phyloP scores from a whole-genome alignment of 2,888 invertebrate species.

The Pseudeuparius sepicola region DNA sequence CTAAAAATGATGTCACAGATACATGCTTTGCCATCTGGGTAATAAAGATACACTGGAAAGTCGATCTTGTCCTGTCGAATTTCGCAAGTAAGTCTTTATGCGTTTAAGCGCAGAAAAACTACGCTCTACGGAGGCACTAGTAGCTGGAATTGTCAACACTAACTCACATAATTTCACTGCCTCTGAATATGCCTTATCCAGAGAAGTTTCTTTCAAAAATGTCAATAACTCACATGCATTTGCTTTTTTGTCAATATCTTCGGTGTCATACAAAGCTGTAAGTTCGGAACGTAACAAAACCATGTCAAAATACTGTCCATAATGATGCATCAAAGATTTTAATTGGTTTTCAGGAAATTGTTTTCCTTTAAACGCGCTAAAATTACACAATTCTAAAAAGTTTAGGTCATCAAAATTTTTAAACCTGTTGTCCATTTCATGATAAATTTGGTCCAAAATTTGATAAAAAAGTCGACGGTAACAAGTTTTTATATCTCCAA shows the following conservation, averaged over 20 bases:
- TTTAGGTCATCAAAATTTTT: constrained; percentile 10
- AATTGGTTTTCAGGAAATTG: constrained; percentile 10
- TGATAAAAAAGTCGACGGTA: constrained; percentile 6
- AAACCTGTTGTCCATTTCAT: constrained; percentile 11
- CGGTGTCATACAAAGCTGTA: constrained; percentile 9
- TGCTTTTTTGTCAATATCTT: constrained; percentile 4
- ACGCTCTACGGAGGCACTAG: constrained; percentile 7
- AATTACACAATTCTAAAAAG: constrained; percentile 16
- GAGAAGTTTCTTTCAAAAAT: constrained; percentile 7
- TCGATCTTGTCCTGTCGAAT: constrained; percentile 6
- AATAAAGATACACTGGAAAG: neutral
- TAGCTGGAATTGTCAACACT: constrained; percentile 15
- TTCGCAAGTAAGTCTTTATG: constrained; percentile 10
- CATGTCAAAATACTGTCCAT: constrained; percentile 11
- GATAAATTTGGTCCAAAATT: constrained; percentile 11
- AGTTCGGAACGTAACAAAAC: constrained; percentile 11
- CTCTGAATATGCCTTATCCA: constrained; percentile 8
- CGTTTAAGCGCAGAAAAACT: constrained; percentile 13
- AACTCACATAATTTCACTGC: constrained; percentile 16
- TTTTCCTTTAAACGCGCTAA: constrained; percentile 7
- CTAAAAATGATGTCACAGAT: too few species aligned
- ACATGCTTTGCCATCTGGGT: too few species aligned
- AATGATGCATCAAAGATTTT: constrained; percentile 9
- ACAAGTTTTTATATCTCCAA: constrained; percentile 5
- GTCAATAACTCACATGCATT: constrained; percentile 8